Evolutionary conservation across 2,797 vertebrate genomes (phyloP).

Genomic region (Sebastes ruberrimus): DNA sequence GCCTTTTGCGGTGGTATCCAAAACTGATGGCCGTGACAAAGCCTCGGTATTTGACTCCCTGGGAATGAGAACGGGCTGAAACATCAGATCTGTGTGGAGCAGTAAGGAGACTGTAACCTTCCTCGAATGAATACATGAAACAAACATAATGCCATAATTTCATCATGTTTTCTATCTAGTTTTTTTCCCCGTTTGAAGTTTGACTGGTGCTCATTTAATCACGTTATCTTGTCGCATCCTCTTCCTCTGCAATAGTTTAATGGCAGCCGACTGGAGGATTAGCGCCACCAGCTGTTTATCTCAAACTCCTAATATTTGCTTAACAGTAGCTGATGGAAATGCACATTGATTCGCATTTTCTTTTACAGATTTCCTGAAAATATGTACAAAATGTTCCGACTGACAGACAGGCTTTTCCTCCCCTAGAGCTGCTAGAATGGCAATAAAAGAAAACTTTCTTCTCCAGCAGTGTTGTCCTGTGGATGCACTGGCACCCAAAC

Average conservation of each 20-base stretch:
- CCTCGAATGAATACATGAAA: no score
- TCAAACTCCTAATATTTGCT: not conserved
- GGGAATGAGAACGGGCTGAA: no score
- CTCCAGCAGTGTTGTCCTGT: not conserved
- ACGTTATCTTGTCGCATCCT: not conserved
- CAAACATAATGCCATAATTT: no score
- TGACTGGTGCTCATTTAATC: not conserved
- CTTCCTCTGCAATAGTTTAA: not conserved
- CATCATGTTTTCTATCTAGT: no score
- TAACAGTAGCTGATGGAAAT: not conserved
- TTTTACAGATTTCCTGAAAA: not conserved
- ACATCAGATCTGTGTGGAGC: no score
- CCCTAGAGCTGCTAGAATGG: not conserved
- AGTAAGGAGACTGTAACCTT: no score
- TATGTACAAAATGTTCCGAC: not conserved
- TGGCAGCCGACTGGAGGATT: not conserved
- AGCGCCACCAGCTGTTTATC: not conserved
- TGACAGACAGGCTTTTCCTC: not conserved
- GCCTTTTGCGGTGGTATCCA: no score
- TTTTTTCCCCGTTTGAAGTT: no score
- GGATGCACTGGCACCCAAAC: not conserved
- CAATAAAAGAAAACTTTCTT: not conserved
- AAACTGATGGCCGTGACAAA: no score
- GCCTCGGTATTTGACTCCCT: no score
- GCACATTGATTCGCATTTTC: not conserved